These are phyloP conservation scores for Synanceia verrucosa DNA, from an alignment of 2,797 vertebrate genomes.

Conservation along the genomic window DNA sequence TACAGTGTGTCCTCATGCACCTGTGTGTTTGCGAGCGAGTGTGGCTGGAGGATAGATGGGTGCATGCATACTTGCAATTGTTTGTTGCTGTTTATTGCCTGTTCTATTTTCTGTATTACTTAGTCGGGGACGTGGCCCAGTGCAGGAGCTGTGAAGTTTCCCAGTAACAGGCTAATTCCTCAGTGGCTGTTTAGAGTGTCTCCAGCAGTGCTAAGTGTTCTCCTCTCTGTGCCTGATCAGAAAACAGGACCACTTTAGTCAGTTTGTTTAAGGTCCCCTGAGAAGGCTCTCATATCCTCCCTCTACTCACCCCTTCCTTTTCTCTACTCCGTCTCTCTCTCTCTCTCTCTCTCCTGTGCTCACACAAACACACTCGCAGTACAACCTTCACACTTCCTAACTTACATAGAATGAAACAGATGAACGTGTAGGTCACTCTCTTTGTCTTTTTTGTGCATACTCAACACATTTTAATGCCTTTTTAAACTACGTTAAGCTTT, in stretches of 20 bases:
- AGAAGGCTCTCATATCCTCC: constrained; percentile 76
- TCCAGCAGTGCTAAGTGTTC: constrained; percentile 80
- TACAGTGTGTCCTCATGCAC: constrained; percentile 31
- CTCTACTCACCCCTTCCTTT: constrained; percentile 55
- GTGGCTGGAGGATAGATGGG: constrained; percentile 8
- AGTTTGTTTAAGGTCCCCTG: constrained; percentile 81
- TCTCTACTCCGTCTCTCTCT: constrained; percentile 30
- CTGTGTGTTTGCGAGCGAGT: constrained; percentile 6
- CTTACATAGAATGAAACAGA: background rate
- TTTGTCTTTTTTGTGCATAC: background rate
- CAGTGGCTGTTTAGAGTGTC: constrained; percentile 81
- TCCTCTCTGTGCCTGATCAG: constrained; percentile 79
- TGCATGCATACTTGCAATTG: constrained; percentile 35
- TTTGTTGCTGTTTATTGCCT: constrained; percentile 67
- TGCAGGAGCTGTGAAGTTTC: constrained; percentile 74
- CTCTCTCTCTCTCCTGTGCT: background rate
- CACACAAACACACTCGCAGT: constrained; percentile 2
- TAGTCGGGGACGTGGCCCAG: constrained; percentile 62
- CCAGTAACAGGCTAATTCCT: constrained; percentile 79
- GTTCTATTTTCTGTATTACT: constrained; percentile 72
- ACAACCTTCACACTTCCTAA: constrained; percentile 10
- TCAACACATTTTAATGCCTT: background rate
- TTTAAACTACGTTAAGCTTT: background rate
- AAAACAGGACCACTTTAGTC: constrained; percentile 83
- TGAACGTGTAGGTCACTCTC: constrained; percentile 3